Evolutionary conservation across 1,140 invertebrate species (phyloP), one percentile per base, ranked within the genome.

Genomic region (Helicoverpa armigera): DNA sequence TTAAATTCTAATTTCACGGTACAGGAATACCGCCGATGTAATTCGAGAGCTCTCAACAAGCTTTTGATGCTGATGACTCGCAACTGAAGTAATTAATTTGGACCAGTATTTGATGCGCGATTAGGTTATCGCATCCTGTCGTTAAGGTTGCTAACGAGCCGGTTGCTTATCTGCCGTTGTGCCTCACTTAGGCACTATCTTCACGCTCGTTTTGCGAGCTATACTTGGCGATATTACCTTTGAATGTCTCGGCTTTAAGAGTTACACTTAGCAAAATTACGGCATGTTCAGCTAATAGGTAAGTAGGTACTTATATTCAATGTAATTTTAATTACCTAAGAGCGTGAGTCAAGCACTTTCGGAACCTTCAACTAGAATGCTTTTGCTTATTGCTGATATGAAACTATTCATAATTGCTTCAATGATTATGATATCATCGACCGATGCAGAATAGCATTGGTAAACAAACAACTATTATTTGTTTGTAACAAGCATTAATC

Each of bases 111-210:
- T 61, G 73, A 75, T 61, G 18, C 58, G 35, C 73, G 43, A 50
- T 75, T 75, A 75, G 31, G 35, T 73, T 75, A 75, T 75, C 73
- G 54, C 73, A 63, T 50, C 35, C 73, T 56, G 56, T 60, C 53
- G 54, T 60, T 43, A 73, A 75, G 13, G 53, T 14, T 9, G 18
- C 50, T 58, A 61, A 60, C 16, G 35, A 75, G 54, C 43, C 73
- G 58, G 54, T n/a, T 23, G 58, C 56, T 75, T 60, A 61, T 61
- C 58, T 23, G 10, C 10, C n/a, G 16, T 61, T 61, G 31, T 63
- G 65, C 65, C 16, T 69, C 65, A 61, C 56, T 75, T 50, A 60
- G 16, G 29, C 16, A 58, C 56, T 75, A 75, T 75, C 56, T 50
- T 58, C 56, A 58, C 10, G 53, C 51, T 73, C 51, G 31, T 75